These are phyloP conservation scores for Melieria picta DNA, from an alignment of 2,888 invertebrate species.

Conservation along the genomic window DNA sequence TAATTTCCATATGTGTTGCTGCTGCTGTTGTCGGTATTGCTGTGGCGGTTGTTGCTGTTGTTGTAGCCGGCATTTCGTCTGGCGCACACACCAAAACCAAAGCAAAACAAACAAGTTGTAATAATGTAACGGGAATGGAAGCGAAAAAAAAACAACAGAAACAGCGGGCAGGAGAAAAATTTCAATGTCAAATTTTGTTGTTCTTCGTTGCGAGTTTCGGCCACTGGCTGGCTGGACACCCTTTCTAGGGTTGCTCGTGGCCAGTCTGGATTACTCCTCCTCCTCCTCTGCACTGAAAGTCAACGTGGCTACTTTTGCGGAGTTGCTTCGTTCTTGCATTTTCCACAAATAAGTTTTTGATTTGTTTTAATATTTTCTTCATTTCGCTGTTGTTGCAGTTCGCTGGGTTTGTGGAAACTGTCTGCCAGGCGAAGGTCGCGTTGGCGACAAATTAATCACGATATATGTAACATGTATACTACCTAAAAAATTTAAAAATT, in stretches of 20 bases:
- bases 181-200: conserved; percentile 27
- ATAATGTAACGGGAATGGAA: neutral
- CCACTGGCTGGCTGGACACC: neutral
- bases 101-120: neutral
- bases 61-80: conserved; percentile 4
- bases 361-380: neutral
- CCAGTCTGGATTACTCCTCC: neutral
- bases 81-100: neutral
- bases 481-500: conserved; percentile 16
- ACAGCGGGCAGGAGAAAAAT: conserved; percentile 7
- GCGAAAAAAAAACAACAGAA: neutral
- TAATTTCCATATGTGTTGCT: neutral
- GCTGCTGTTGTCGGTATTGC: no score
- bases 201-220: neutral
- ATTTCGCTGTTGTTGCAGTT: neutral
- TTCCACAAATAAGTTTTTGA: neutral
- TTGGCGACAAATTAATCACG: conserved; percentile 53
- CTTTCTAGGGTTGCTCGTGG: neutral
- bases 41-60: neutral
- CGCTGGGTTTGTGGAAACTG: neutral
- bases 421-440: conserved; percentile 33
- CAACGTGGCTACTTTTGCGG: neutral
- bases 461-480: conserved; percentile 42
- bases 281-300: no score
- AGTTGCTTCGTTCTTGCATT: neutral